Evolutionary conservation across 2,113 vertebrate species (phyloP).

Genomic region (Parus major): DNA sequence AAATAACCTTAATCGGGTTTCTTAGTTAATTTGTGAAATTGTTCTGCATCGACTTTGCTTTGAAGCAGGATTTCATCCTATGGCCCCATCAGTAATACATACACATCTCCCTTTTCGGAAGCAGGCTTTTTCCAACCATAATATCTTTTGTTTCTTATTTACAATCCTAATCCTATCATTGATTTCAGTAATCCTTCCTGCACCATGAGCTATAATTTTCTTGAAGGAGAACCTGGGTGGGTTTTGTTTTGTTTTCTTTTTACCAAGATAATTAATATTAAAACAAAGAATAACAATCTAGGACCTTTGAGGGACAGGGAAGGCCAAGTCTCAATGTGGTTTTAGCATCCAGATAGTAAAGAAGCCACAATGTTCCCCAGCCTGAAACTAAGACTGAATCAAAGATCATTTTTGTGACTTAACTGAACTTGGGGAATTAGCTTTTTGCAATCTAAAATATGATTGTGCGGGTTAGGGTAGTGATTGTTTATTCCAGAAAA

Average conservation of each 20-base stretch:
- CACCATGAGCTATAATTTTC: slow-evolving; percentile 53
- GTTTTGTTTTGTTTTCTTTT: background rate
- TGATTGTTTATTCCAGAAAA: background rate
- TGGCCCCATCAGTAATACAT: slow-evolving; percentile 25
- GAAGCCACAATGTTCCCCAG: background rate
- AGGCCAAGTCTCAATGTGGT: background rate
- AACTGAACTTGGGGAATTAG: background rate
- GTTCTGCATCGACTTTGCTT: slow-evolving; percentile 45
- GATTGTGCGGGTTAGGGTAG: background rate
- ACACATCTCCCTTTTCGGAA: slow-evolving; percentile 35
- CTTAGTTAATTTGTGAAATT: slow-evolving; percentile 73
- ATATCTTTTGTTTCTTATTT: slow-evolving; percentile 66
- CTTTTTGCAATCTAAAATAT: background rate
- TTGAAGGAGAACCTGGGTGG: slow-evolving; percentile 19
- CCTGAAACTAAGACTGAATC: background rate
- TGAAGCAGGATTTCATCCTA: slow-evolving; percentile 44
- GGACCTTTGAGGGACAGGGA: background rate
- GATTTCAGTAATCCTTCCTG: slow-evolving; percentile 72
- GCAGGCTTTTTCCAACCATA: slow-evolving; percentile 31
- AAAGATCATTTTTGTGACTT: background rate
- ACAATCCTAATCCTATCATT: slow-evolving; percentile 68
- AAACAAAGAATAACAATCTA: slow-evolving; percentile 29
- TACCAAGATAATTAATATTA: slow-evolving; percentile 61
- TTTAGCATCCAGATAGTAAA: background rate
- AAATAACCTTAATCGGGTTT: slow-evolving; percentile 65